These are phyloP conservation scores for Cyclargus thomasi DNA, from an alignment of 1,140 invertebrate species.

Conservation along the genomic window DNA sequence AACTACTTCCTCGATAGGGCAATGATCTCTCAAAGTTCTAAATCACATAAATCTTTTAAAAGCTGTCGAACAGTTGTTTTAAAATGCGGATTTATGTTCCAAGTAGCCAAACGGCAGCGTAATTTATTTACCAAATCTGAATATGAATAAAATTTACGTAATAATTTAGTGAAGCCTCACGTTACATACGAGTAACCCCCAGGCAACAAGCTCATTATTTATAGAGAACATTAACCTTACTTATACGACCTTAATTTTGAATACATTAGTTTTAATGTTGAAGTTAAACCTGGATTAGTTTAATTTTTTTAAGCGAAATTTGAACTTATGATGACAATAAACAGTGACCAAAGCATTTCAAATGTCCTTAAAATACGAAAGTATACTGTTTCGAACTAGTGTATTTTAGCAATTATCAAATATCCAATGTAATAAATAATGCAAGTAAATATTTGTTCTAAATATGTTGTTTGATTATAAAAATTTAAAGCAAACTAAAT, in stretches of 20 bases:
- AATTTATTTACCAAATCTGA: slow-evolving; percentile 1
- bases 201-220: slow-evolving; percentile 13
- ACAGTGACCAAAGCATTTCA: not conserved
- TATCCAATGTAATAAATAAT: not conserved
- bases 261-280: slow-evolving; percentile 1
- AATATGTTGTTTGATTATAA: too few relatives aligned
- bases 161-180: not conserved
- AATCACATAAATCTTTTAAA: not conserved
- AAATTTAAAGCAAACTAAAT: too few relatives aligned
- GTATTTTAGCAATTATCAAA: not conserved
- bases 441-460: not conserved
- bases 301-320: not conserved
- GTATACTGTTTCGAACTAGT: not conserved
- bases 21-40: not conserved
- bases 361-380: not conserved
- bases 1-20: not conserved
- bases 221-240: slow-evolving; percentile 13
- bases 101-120: not conserved
- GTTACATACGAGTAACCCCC: slow-evolving; percentile 3
- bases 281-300: not conserved
- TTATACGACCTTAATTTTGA: slow-evolving; percentile 11
- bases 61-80: not conserved
- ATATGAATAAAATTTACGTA: not conserved
- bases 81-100: slow-evolving; percentile 2
- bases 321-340: not conserved